These are phyloP conservation scores for Anoplius nigerrimus DNA, from an alignment of 2,888 invertebrate species.

Conservation along the genomic window DNA sequence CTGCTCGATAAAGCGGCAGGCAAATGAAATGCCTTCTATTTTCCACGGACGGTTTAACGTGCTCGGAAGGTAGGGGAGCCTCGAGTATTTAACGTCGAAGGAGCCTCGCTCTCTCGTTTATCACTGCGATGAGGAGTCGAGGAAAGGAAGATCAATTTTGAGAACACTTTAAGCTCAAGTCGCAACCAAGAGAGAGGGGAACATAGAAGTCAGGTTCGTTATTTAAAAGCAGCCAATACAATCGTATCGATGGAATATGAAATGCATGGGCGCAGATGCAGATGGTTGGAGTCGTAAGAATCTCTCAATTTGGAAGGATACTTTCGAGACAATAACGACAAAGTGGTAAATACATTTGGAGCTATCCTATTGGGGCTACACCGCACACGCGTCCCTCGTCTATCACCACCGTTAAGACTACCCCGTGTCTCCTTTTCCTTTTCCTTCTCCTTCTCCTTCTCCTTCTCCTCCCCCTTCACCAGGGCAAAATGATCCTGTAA, in stretches of 20 bases:
- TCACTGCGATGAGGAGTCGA: no score
- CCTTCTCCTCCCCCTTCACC: no score
- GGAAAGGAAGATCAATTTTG: no score
- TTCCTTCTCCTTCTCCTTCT: no score
- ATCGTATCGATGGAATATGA: conserved; percentile 48
- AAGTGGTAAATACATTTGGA: neutral
- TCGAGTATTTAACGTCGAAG: no score
- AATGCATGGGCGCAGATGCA: conserved; percentile 58
- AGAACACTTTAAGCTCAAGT: no score
- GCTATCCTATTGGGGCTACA: neutral
- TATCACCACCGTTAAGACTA: neutral
- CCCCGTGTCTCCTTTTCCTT: neutral
- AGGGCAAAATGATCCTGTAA: no score
- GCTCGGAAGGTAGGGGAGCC: no score
- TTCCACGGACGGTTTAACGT: conserved; percentile 2
- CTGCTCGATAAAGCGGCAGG: conserved; percentile 46
- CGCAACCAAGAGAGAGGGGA: no score
- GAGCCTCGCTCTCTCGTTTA: no score
- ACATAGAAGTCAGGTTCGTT: no score
- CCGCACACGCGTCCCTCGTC: neutral
- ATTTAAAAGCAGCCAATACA: no score
- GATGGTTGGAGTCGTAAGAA: conserved; percentile 21
- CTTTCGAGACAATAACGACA: neutral
- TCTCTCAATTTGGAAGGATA: neutral
- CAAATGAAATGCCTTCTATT: conserved; percentile 59